Percentiles rank a stretch among this genome's conserved stretches.
phyloP scores from a whole-genome alignment of 2,113 vertebrate genomes.

The Eonycteris spelaea region DNA sequence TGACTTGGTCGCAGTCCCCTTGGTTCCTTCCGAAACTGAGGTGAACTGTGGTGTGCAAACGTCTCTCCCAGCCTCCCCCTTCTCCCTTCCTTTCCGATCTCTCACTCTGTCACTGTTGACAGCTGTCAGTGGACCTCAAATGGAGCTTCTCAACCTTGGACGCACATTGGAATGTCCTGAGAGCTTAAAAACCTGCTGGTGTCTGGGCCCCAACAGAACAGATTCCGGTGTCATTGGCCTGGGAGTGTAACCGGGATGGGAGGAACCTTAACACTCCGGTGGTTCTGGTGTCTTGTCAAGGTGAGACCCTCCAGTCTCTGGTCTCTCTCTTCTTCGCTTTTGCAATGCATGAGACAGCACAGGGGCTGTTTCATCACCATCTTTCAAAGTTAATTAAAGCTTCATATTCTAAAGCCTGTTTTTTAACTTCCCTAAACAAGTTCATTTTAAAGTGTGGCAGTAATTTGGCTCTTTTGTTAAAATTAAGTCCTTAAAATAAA shows the following conservation, averaged over 20 bases:
- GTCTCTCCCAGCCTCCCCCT: background rate
- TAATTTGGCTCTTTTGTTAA: conserved; percentile 79
- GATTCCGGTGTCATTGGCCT: background rate
- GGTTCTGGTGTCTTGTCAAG: background rate
- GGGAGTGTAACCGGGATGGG: background rate
- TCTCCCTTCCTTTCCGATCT: background rate
- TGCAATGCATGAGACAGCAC: background rate
- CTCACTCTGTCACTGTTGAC: background rate
- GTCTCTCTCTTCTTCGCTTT: background rate
- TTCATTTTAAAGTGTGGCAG: conserved; percentile 68
- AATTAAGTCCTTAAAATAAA: conserved; percentile 76
- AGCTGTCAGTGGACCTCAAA: background rate
- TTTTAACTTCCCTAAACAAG: conserved; percentile 54
- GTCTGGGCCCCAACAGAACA: background rate
- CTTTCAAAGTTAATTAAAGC: conserved; percentile 65
- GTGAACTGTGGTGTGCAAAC: background rate
- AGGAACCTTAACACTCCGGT: background rate
- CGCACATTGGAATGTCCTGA: background rate
- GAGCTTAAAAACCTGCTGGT: background rate
- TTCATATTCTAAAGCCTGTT: conserved; percentile 42
- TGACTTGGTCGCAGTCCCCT: background rate
- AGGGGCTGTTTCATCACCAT: conserved; percentile 28
- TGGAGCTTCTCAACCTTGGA: background rate
- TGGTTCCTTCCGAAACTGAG: background rate
- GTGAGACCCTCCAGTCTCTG: background rate